Percentiles rank a stretch among this genome's conserved stretches.
Evolutionary conservation across 1,140 invertebrate genomes (phyloP).

Genomic region (Elysia chlorotica): DNA sequence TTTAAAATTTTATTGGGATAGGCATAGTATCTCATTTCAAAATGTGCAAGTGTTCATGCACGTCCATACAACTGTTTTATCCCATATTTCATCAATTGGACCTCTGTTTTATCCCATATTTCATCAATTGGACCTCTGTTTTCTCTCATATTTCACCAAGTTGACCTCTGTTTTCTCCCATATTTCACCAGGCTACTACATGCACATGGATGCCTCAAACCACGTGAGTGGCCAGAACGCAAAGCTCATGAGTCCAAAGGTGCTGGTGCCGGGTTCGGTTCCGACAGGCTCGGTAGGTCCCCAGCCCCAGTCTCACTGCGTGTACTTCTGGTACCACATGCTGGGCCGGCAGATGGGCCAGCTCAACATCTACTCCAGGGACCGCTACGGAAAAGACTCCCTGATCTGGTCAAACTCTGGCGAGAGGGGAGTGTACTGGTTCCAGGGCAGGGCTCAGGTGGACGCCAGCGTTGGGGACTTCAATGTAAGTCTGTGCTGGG

Average conservation of each 20-base stretch:
- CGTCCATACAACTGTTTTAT: no score
- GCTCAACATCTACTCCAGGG: constrained; percentile 45
- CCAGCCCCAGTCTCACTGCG: constrained; percentile 41
- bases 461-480: constrained; percentile 10
- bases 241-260: constrained; percentile 37
- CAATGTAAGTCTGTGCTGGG: constrained; percentile 27
- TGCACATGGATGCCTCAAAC: constrained; percentile 57
- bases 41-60: no score
- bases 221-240: constrained; percentile 39
- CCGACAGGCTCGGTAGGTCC: no score
- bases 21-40: no score
- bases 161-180: no score
- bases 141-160: no score
- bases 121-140: no score
- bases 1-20: no score
- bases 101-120: no score
- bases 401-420: constrained; percentile 32
- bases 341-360: constrained; percentile 66
- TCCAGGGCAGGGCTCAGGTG: constrained; percentile 23
- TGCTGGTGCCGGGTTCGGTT: constrained; percentile 5
- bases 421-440: constrained; percentile 46
- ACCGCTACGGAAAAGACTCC: constrained; percentile 16
- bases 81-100: no score
- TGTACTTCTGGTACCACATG: constrained; percentile 78
- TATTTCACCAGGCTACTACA: constrained; percentile 58